Evolutionary conservation across 1,140 invertebrate species (phyloP), one percentile per base, ranked within the genome.

Genomic region (Sweltsa coloradensis): DNA sequence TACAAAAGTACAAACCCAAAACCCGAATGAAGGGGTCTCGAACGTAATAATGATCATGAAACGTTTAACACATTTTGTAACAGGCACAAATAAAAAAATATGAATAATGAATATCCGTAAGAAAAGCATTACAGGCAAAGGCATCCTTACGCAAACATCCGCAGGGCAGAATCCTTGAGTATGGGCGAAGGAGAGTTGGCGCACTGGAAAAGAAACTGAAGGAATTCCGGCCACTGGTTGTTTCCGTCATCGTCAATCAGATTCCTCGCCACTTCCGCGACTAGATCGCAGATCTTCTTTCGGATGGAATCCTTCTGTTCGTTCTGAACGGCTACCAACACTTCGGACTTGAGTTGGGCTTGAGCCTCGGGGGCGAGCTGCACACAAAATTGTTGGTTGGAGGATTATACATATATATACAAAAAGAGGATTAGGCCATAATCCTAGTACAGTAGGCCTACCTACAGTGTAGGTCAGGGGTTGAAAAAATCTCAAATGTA

Each of bases 241-340:
- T 90, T 92, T 22, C 91, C 91, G 63, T 95, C 89, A 55, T 97
- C 94, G 64, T 98, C 94, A 53, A 99, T 85, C 47, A 96, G 74
- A 70, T 94, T 96, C 59, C 93, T 75, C 1, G 92, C 91, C 23
- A 97, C 74, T 72, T 99, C 96, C 24, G 94, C 85, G 34, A 85
- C 81, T 44, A 94, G 81, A 66, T 99, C 96, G 64, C 91, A 96
- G 19, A 94, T 73, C 73, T 97, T 97, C 49, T 88, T 83, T 51
- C 91, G 71, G 36, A 97, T 70, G 50, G 74, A 68, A 40, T 84
- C 78, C 22, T 69, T 76, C 54, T 91, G 82, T 60, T 91, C 85
- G 62, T 81, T 78, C 59, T 86, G 83, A n/a, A 97, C 76, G 18
- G 81, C 79, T 19, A 83, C 55, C 14, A 99, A n/a, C 40, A 98